Base-by-base conservation (phyloP, 2,888 invertebrate species). In the Coecobrya sp. region DNA sequence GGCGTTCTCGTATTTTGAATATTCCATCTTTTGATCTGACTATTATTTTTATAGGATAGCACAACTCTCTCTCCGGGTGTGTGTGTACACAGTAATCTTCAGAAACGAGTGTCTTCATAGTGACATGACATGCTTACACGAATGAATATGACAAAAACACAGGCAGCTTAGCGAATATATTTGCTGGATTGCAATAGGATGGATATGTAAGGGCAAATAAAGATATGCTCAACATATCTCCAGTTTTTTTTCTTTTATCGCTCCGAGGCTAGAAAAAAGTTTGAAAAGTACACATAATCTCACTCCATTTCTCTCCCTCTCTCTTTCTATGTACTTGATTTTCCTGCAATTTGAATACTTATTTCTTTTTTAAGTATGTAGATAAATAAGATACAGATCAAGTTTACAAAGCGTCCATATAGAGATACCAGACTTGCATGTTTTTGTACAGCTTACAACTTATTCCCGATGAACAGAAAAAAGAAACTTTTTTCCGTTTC, bases 401-500 rank as follows among this genome's bases (percentile, higher is more conserved):
- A 45, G 45, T 73, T 36, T 45, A 16, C 13, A 68, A 68, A 30
- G 13, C 22, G 11, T 73, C 1, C 45, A 73, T 4, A 73, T 1
- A 52, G 52, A 52, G n/a, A 52, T 52, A 8, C 45, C 52, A 55
- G 30, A 68, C 2, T 68, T 30, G 36, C 30, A 68, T n/a, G 27
- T 19, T 68, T 62, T 68, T 68, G n/a, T 30, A 68, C 68, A 68
- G 27, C n/a, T 73, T 73, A 42, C 73, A 45, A 73, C 73, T 73
- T 68, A 36, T 73, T 73, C 19, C 70, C 73, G 22, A 45, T 73
- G 42, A 73, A 22, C 19, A 42, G 22, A 73, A 68, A 36, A 73
- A 45, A 19, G 36, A 4, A 8, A 10, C 65, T 27, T 59, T 30
- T 30, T 68, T 13, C n/a, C 73, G 7, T 42, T 19, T 19, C 19